Percentiles rank a stretch among this genome's conserved stretches.
Conservation (phyloP, 2,888 invertebrate genomes). For the Ochropleura plecta region DNA sequence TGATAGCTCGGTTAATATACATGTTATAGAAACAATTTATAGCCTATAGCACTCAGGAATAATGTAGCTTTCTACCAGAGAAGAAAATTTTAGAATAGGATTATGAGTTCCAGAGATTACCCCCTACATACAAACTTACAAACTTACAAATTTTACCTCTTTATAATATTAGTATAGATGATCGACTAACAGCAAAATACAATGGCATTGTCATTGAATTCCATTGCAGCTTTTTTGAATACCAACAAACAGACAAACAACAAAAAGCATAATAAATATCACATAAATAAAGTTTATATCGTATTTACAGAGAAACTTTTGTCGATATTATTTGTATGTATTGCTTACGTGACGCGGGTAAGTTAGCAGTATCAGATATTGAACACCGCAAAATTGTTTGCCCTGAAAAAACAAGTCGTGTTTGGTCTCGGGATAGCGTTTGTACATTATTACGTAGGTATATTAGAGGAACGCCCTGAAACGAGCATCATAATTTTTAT, state of each 20-base stretch:
- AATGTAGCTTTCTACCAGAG: too few species aligned
- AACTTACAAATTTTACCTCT: too few species aligned
- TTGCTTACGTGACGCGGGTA: slow-evolving; percentile 69
- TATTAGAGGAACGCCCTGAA: slow-evolving; percentile 40
- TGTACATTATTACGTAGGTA: slow-evolving; percentile 40
- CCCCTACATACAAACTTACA: too few species aligned
- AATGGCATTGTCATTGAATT: slow-evolving; percentile 21
- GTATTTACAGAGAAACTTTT: slow-evolving; percentile 65
- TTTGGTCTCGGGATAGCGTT: slow-evolving; percentile 44
- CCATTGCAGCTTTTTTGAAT: slow-evolving; percentile 25
- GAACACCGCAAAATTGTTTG: slow-evolving; percentile 66
- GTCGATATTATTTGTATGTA: slow-evolving; percentile 68
- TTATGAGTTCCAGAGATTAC: too few species aligned
- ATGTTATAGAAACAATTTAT: too few species aligned
- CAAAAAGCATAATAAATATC: slow-evolving; percentile 55
- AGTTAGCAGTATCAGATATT: slow-evolving; percentile 63
- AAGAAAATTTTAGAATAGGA: too few species aligned
- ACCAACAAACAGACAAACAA: slow-evolving; percentile 31
- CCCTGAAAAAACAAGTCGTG: slow-evolving; percentile 62
- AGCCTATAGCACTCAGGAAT: too few species aligned
- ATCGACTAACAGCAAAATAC: slow-evolving; percentile 7
- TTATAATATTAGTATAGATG: too few species aligned
- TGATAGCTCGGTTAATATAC: too few species aligned
- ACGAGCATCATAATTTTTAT: slow-evolving; percentile 50
- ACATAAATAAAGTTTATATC: slow-evolving; percentile 62